Evolutionary conservation across 2,113 vertebrate genomes (phyloP), one percentile per base, ranked within the genome.

Genomic region (Zingel zingel): DNA sequence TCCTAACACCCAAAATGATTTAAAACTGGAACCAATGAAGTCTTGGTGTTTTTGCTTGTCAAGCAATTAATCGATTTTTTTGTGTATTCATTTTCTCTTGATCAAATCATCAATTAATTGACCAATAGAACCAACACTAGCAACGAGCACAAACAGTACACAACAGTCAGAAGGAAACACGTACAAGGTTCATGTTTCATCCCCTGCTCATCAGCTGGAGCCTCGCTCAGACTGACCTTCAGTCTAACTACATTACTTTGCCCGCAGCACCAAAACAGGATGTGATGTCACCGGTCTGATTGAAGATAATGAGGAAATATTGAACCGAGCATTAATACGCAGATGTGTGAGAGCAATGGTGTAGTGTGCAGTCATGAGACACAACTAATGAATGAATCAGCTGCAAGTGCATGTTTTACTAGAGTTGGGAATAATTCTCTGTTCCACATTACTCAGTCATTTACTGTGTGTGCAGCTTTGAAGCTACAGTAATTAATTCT

Each of bases 281-380:
- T 13, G 66, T 77, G 74, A 83, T 77, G 81, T 83, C 73, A 82
- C 50, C n/a, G 25, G 14, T 1, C 33, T 33, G 13, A 58, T 67
- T n/a, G 3, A 39, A 39, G 8, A 33, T 39, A 51, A 73, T 58
- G 2, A 67, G 18, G 48, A 57, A n/a, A 23, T 54, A 63, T 63
- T 16, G 33, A 79, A 43, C 64, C 5, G 15, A 48, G 48, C 48
- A 4, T 16, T 15, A 64, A 64, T 15, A 6, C 15, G 18, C 13
- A 1, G n/a, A 25, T 7, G 51, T 8, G 58, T 33, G 58, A 33
- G 58, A 61, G 16, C 10, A 2, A n/a, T 54, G 53, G 53, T n/a
- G 53, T 54, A 54, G 21, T 23, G n/a, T 23, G 53, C 2, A 23
- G n/a, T 56, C 9, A 15, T 48, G 12, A 48, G 15, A 48, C 47